Evolutionary conservation across 2,797 vertebrate genomes (phyloP), one percentile per base, ranked within the genome.

Genomic region (Tapirus indicus): DNA sequence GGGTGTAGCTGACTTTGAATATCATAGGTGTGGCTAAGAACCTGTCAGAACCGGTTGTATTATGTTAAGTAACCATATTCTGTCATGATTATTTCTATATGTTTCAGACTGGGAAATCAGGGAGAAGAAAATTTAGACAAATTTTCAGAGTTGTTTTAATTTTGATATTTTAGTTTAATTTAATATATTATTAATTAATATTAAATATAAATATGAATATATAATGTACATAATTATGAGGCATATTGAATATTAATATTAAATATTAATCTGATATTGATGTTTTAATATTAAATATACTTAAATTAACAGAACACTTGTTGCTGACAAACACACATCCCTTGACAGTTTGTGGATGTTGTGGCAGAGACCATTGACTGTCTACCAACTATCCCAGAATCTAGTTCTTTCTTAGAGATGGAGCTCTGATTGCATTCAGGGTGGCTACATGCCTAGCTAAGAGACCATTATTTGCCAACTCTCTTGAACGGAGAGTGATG

Each of bases 51-150:
- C 27, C 54, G 62, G 35, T 49, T 25, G 29, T 78, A n/a, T 75
- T 87, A 38, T n/a, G 23, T 83, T 77, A 87, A 78, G 66, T 60
- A 74, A 95, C 9, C 64, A 69, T n/a, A 44, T 71, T 84, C 35
- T 94, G n/a, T 60, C 44, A 86, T 35, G 35, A 77, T 82, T 54
- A n/a, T 32, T 93, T 41, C 80, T 93, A 87, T 90, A 44, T 78
- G 29, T 41, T 88, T 97, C 38, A 64, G 38, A 71, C 29, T 82
- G 54, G 52, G 35, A 95, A 94, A 85, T 69, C 32, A 77, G 32
- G 21, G 14, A 75, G 47, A 89, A 82, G 47, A 69, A 87, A 83
- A 91, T 66, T 44, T 79, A 79, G 75, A 58, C 20, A 62, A 85
- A 25, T 27, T 82, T 77, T 78, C n/a, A 83, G 38, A 95, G 35